Evolutionary conservation across 2,888 invertebrate genomes (phyloP).

Genomic region (Drosophila maculinotata): DNA sequence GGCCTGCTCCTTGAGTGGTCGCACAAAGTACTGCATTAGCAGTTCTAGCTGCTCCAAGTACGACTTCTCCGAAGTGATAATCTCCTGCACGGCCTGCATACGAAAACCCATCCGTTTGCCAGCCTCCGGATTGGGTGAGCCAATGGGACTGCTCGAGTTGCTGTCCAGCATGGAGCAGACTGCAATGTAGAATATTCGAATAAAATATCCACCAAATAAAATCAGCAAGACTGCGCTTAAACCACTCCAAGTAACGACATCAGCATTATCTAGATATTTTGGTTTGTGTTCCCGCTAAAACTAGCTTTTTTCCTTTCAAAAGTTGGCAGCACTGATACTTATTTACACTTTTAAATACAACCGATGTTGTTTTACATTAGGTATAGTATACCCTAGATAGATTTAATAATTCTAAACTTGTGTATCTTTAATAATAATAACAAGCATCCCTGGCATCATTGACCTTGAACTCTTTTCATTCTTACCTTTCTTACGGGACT

Average conservation of each 20-base stretch:
- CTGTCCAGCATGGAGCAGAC: constrained; percentile 87
- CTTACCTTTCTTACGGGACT: constrained; percentile 87
- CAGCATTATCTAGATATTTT: too few relatives aligned
- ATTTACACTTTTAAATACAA: too few relatives aligned
- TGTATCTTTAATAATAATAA: too few relatives aligned
- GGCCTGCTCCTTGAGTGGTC: constrained; percentile 86
- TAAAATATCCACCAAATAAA: too few relatives aligned
- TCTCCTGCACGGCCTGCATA: constrained; percentile 88
- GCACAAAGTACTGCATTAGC: constrained; percentile 88
- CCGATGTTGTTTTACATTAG: too few relatives aligned
- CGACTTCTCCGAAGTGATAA: constrained; percentile 89
- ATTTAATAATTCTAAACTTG: too few relatives aligned
- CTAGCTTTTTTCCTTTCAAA: too few relatives aligned
- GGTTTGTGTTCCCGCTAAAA: too few relatives aligned
- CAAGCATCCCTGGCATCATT: background rate
- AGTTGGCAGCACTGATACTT: too few relatives aligned
- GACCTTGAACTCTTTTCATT: background rate
- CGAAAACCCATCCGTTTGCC: constrained; percentile 83
- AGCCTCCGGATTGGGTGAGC: constrained; percentile 76
- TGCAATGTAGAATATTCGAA: constrained; percentile 39
- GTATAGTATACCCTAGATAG: too few relatives aligned
- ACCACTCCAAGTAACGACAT: too few relatives aligned
- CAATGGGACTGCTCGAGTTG: constrained; percentile 59
- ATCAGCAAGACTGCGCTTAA: too few relatives aligned
- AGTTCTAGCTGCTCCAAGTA: constrained; percentile 89